Evolutionary conservation across 2,113 vertebrate species (phyloP), one percentile per base, ranked within the genome.

Genomic region (Malurus alboscapulatus): DNA sequence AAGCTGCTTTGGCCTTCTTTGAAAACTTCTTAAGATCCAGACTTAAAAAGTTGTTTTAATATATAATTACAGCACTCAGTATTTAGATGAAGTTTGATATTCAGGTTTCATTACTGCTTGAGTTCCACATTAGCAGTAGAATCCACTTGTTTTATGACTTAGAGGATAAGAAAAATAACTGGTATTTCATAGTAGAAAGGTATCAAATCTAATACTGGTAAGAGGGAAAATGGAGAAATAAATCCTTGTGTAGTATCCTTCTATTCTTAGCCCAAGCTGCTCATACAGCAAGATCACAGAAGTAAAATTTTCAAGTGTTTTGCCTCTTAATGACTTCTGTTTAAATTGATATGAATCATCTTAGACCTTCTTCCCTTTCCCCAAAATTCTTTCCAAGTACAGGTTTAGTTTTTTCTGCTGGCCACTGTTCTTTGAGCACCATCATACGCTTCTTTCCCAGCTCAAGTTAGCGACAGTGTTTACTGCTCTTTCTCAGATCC

Each of bases 21-120:
- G 78, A 94, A 75, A 94, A 30, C 36, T 57, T 85, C 58, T 67
- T 65, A 4, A 88, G 68, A 84, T 81, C 30, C 91, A 91, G 79
- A 72, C 50, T 48, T 75, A 32, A 69, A 88, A 63, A 58, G 17
- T 27, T 51, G 44, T 54, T 92, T 92, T 65, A 86, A 84, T 66
- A 42, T 74, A 51, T 84, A 93, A 94, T 84, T 91, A 81, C 58
- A 76, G 32, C 87, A 79, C 26, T 94, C 84, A 9, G 44, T 96
- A 82, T 85, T 77, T 94, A 94, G 94, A 90, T 92, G 76, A 87
- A 74, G 90, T 96, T 92, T 86, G 44, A 84, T 93, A 94, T 81
- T 96, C 88, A 85, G 54, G 96, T 97, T 90, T 93, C 90, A 63
- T 95, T 92, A 93, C 84, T 86, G 75, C 73, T 96, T 79, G 62